Base-by-base conservation (phyloP, 2,113 vertebrate genomes). In the Psilopsiagon aymara region DNA sequence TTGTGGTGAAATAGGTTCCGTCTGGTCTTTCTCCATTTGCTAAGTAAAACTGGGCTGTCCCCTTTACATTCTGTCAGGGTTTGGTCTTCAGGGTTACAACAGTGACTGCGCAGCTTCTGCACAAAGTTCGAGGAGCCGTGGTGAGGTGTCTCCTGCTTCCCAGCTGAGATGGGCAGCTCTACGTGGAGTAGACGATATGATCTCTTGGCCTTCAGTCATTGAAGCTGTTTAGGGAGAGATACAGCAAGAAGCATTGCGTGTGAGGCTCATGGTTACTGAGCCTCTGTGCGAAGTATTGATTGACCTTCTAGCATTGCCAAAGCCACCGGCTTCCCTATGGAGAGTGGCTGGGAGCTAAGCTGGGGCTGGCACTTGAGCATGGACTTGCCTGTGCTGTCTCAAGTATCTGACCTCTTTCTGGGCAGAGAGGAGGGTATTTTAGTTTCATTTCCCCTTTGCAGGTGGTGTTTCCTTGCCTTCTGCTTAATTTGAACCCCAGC, bases 171-270 rank as follows among this genome's bases (percentile, higher is more conserved):
- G 10, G 27, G 44, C 52, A 41, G 37, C 64, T 41, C 59, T 11
- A 25, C 1, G 4, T 5, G 6, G 52, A 23, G 12, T 7, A 17
- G 31, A 10, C 11, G 1, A 9, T 37, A 9, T 24, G 33, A 41
- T 77, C 7, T 0, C n/a, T 46, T 1, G 6, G 7, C 37, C 35
- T 76, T 41, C 17, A 15, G 8, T 5, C 6, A 2, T 13, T 3
- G 39, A 39, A 39, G 24, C 74, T 57, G 51, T 7, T 3, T 41
- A 4, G 19, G 39, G 11, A 41, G 35, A 35, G 6, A 49, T 41
- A 4, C 0, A 1, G n/a, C 20, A 8, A 2, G 2, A 53, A 14
- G 17, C 14, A 3, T 8, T 24, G 39, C 41, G 8, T 4, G 2
- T 11, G 44, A 24, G 51, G 57, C 41, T 71, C 2, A 0, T 20